Evolutionary conservation across 2,888 invertebrate genomes (phyloP).

Genomic region (Poecilus cupreus): DNA sequence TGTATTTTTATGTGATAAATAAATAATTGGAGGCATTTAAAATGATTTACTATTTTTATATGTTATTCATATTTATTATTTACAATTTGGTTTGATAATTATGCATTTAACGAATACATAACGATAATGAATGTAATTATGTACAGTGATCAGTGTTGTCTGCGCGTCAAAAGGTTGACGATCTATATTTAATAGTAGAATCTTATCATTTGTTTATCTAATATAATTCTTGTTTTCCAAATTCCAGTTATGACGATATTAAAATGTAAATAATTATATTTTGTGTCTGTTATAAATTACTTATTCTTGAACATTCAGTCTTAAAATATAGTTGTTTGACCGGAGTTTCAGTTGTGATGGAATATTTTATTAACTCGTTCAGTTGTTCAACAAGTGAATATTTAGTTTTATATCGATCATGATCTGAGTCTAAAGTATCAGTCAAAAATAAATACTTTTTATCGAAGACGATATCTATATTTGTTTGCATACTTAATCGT

Average conservation of each 20-base stretch:
- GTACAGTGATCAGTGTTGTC: neutral
- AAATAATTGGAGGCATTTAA: neutral
- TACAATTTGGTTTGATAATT: neutral
- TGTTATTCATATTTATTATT: neutral
- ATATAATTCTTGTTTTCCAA: constrained; percentile 55
- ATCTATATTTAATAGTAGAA: constrained; percentile 45
- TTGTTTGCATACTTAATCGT: no score
- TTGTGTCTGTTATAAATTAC: neutral
- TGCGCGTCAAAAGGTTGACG: constrained; percentile 34
- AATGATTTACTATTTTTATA: neutral
- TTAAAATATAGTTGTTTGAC: neutral
- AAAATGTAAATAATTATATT: constrained; percentile 43
- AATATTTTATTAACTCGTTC: neutral
- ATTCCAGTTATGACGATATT: constrained; percentile 52
- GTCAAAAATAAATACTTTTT: neutral
- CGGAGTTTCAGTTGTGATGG: neutral
- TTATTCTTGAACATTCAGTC: constrained; percentile 1
- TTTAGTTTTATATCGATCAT: neutral
- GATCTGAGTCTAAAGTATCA: neutral
- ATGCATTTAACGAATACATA: neutral
- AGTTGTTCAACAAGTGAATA: neutral
- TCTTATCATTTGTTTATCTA: constrained; percentile 56
- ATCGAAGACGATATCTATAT: no score
- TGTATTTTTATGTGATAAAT: neutral
- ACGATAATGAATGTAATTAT: constrained; percentile 10